These are phyloP conservation scores for Phalacrocorax carbo DNA, from an alignment of 2,113 vertebrate species.

Conservation along the genomic window DNA sequence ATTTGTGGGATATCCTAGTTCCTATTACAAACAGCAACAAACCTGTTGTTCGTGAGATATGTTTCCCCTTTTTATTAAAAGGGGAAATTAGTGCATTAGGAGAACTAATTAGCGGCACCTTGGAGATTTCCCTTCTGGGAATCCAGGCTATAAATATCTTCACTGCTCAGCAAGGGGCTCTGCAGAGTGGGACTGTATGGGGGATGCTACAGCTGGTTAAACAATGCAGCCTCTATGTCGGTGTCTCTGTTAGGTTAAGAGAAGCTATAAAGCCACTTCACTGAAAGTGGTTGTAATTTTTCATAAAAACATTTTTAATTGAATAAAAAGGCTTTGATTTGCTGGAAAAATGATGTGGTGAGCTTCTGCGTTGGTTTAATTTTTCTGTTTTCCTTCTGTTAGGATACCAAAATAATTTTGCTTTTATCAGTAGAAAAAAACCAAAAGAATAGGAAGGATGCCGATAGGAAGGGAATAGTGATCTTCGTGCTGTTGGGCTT, in stretches of 20 bases:
- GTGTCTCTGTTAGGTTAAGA: slow-evolving; percentile 19
- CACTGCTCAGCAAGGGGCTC: neutral
- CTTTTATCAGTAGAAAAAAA: neutral
- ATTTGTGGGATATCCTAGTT: neutral
- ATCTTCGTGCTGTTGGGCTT: neutral
- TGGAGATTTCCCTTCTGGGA: slow-evolving; percentile 27
- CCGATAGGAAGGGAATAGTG: neutral
- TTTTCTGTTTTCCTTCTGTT: neutral
- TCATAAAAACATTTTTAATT: slow-evolving; percentile 27
- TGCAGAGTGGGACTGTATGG: neutral
- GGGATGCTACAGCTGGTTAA: slow-evolving; percentile 19
- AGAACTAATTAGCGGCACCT: neutral
- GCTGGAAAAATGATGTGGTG: neutral
- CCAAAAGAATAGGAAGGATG: neutral
- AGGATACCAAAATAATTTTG: slow-evolving; percentile 22
- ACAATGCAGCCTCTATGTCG: neutral
- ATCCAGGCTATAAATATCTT: slow-evolving; percentile 11
- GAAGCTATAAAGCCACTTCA: slow-evolving; percentile 20
- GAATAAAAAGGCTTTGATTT: slow-evolving; percentile 26
- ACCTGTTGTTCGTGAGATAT: neutral
- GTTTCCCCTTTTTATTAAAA: slow-evolving; percentile 33
- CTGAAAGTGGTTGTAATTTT: slow-evolving; percentile 40
- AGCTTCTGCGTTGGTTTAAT: slow-evolving; percentile 21
- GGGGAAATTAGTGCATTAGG: neutral
- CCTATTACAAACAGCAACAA: neutral